Conservation (phyloP, 2,888 invertebrate species). For the Eustalomyia histrio region DNA sequence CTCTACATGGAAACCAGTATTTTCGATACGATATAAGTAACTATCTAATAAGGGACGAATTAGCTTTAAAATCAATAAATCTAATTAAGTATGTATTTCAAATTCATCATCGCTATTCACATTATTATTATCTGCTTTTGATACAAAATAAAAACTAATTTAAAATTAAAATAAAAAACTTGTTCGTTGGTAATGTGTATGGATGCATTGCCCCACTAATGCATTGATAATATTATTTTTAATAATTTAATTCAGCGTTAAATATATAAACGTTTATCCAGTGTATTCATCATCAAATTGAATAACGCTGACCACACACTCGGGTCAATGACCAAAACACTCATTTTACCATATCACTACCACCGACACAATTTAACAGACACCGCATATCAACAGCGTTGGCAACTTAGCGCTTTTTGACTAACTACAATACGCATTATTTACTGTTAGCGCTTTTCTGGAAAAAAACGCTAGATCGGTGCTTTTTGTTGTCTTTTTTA, state of each 20-base stretch:
- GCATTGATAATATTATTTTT: conserved; percentile 6
- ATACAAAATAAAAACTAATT: background rate
- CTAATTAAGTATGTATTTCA: background rate
- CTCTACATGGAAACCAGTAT: too few relatives aligned
- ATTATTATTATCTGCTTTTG: background rate
- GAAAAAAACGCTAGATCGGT: too few relatives aligned
- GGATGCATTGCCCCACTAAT: conserved; percentile 1
- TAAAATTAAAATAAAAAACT: conserved; percentile 2
- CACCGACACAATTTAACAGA: background rate
- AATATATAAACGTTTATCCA: background rate
- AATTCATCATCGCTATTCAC: too few relatives aligned
- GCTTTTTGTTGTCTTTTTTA: too few relatives aligned
- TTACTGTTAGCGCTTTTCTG: too few relatives aligned
- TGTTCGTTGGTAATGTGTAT: background rate
- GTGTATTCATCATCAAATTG: background rate
- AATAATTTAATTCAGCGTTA: background rate
- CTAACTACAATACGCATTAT: too few relatives aligned
- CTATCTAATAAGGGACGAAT: too few relatives aligned
- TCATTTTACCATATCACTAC: background rate
- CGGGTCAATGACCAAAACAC: conserved; percentile 5
- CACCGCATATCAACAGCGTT: background rate
- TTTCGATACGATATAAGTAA: too few relatives aligned
- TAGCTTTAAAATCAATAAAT: background rate
- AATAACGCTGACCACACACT: background rate
- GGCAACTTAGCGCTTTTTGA: too few relatives aligned